phyloP scores from a whole-genome alignment of 2,797 vertebrate species.

The Danio aesculapii region DNA sequence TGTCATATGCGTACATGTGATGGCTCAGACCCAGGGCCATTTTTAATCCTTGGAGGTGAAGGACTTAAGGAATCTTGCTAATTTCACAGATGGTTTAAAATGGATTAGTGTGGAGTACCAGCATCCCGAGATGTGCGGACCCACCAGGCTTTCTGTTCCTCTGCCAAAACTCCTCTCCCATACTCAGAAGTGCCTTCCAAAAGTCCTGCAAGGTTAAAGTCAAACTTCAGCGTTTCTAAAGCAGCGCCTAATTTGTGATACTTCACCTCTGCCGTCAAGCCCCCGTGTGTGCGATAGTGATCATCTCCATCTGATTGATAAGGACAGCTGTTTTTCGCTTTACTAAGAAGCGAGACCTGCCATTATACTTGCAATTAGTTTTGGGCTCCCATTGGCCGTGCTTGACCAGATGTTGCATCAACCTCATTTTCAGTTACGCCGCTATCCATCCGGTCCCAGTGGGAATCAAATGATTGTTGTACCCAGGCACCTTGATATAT shows the following conservation, averaged over 20 bases:
- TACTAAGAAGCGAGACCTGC: slow-evolving; percentile 34
- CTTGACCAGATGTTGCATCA: slow-evolving; percentile 46
- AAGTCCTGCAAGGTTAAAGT: slow-evolving; percentile 89
- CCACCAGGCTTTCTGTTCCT: slow-evolving; percentile 85
- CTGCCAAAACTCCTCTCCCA: slow-evolving; percentile 83
- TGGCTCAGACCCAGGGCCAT: slow-evolving; percentile 76
- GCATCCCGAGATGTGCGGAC: slow-evolving; percentile 83
- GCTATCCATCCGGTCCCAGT: slow-evolving; percentile 26
- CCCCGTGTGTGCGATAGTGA: slow-evolving; percentile 37
- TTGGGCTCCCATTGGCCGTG: slow-evolving; percentile 43
- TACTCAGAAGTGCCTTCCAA: slow-evolving; percentile 85
- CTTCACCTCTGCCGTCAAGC: slow-evolving; percentile 49
- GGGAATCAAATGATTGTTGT: slow-evolving; percentile 41
- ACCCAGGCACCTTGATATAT: slow-evolving; percentile 49
- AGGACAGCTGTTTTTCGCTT: slow-evolving; percentile 47
- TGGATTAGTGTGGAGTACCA: slow-evolving; percentile 86
- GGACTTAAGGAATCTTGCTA: slow-evolving; percentile 88
- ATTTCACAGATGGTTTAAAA: slow-evolving; percentile 91
- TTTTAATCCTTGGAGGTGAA: slow-evolving; percentile 89
- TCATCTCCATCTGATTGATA: slow-evolving; percentile 53
- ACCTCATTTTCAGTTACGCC: slow-evolving; percentile 25
- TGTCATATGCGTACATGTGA: slow-evolving; percentile 69
- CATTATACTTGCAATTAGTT: slow-evolving; percentile 51
- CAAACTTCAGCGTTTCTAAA: slow-evolving; percentile 81
- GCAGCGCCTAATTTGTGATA: slow-evolving; percentile 66